These are phyloP conservation scores for Tenthredo livida DNA, from an alignment of 2,888 invertebrate genomes.

Conservation along the genomic window DNA sequence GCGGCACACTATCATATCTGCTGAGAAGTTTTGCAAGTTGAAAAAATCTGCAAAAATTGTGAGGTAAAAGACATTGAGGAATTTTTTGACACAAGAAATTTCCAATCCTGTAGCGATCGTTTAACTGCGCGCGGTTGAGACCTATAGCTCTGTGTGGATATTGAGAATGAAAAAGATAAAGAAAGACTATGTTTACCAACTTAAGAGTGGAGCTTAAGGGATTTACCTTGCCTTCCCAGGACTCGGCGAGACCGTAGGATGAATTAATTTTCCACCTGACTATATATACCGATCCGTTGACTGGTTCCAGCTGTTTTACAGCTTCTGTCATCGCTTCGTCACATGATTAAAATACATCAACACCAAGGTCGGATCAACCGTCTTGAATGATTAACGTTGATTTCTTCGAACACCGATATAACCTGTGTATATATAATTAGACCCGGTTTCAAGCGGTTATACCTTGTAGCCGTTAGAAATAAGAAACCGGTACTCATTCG, in stretches of 20 bases:
- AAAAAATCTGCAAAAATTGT: background rate
- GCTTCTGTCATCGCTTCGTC: slow-evolving; percentile 27
- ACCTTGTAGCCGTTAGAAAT: slow-evolving; percentile 2
- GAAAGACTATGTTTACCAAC: slow-evolving; percentile 30
- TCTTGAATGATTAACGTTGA: slow-evolving; percentile 26
- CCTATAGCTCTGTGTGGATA: background rate
- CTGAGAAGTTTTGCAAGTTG: background rate
- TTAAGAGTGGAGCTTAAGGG: slow-evolving; percentile 36
- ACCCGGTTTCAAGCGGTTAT: background rate
- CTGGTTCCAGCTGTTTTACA: background rate
- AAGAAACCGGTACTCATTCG: slow-evolving; percentile 45
- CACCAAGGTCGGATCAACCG: background rate
- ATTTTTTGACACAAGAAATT: background rate
- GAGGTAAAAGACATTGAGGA: background rate
- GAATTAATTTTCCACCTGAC: slow-evolving; percentile 45
- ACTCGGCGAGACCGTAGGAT: background rate
- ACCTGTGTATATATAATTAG: slow-evolving; percentile 1
- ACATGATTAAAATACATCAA: background rate
- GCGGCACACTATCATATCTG: background rate
- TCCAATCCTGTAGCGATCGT: background rate
- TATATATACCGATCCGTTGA: background rate
- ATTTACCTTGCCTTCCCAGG: slow-evolving; percentile 33
- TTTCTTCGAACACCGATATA: background rate
- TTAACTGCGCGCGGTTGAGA: background rate
- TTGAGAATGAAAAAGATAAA: slow-evolving; percentile 11